These are phyloP conservation scores for Ostrea edulis DNA, from an alignment of 1,140 invertebrate genomes.

Conservation along the genomic window DNA sequence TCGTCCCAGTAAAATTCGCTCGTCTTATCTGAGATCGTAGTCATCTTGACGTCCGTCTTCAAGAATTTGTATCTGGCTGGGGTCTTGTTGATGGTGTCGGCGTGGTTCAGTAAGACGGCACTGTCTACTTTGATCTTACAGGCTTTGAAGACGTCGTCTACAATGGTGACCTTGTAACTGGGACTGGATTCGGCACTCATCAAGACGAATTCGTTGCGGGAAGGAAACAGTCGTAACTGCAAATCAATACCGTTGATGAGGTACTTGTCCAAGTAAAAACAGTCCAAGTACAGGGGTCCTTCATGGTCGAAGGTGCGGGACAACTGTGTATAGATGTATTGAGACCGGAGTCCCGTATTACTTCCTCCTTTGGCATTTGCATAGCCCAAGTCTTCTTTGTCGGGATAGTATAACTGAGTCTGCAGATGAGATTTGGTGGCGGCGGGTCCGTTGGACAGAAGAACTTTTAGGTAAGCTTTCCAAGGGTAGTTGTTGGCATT, in stretches of 20 bases:
- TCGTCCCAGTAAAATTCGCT: slow-evolving; percentile 31
- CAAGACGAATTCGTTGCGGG: slow-evolving; percentile 44
- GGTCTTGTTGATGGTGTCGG: not conserved
- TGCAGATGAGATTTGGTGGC: slow-evolving; percentile 40
- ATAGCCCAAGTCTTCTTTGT: not conserved
- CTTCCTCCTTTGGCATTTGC: not conserved
- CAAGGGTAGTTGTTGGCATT: slow-evolving; percentile 49
- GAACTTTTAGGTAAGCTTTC: slow-evolving; percentile 46
- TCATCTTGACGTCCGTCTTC: slow-evolving; percentile 46
- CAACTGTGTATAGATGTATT: slow-evolving; percentile 32
- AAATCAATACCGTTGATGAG: slow-evolving; percentile 51
- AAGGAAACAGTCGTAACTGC: slow-evolving; percentile 45
- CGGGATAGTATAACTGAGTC: slow-evolving; percentile 18
- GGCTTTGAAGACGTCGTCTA: slow-evolving; percentile 43
- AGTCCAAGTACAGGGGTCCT: slow-evolving; percentile 48
- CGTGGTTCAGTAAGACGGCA: slow-evolving; percentile 39
- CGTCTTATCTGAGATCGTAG: not conserved
- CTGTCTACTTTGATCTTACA: slow-evolving; percentile 48
- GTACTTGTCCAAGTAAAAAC: slow-evolving; percentile 47
- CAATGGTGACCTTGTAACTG: slow-evolving; percentile 41
- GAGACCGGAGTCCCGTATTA: slow-evolving; percentile 4
- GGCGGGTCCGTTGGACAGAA: slow-evolving; percentile 41
- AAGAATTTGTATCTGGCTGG: slow-evolving; percentile 7
- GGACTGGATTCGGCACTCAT: slow-evolving; percentile 41
- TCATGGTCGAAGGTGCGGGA: slow-evolving; percentile 46